Conservation (phyloP, 2,113 vertebrate species). For the Onychostoma macrolepis region DNA sequence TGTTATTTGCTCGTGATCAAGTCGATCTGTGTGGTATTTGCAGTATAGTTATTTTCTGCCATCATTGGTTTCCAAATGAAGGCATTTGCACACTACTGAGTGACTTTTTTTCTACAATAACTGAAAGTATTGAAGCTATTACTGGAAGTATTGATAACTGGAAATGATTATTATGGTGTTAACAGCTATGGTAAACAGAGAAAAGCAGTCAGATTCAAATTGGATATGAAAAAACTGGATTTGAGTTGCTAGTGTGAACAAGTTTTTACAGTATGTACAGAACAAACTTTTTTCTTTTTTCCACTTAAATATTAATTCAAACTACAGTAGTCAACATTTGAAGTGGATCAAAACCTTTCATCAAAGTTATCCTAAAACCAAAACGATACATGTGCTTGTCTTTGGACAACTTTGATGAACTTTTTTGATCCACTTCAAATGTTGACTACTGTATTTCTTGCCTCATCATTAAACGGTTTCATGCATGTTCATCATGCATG, state of each 20-base stretch:
- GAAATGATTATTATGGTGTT: neutral
- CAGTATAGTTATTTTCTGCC: neutral
- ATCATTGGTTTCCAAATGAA: neutral
- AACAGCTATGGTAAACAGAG: neutral
- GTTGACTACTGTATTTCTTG: neutral
- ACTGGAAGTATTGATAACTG: neutral
- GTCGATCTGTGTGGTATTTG: neutral
- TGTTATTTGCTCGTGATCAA: neutral
- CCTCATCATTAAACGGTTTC: neutral
- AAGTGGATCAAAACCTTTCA: no score
- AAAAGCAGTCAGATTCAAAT: neutral
- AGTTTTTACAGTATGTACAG: neutral
- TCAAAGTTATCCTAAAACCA: no score
- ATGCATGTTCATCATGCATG: neutral
- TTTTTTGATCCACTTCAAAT: no score
- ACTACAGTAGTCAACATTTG: neutral
- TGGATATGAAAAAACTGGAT: neutral
- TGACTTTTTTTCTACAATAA: neutral
- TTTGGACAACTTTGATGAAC: no score
- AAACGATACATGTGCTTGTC: no score
- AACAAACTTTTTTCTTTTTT: neutral
- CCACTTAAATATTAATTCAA: neutral
- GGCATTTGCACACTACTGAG: neutral
- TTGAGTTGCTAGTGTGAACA: slow-evolving; percentile 18
- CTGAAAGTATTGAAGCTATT: neutral